Evolutionary conservation across 2,888 invertebrate genomes (phyloP), one percentile per base, ranked within the genome.

Genomic region (Nudaria mundana): DNA sequence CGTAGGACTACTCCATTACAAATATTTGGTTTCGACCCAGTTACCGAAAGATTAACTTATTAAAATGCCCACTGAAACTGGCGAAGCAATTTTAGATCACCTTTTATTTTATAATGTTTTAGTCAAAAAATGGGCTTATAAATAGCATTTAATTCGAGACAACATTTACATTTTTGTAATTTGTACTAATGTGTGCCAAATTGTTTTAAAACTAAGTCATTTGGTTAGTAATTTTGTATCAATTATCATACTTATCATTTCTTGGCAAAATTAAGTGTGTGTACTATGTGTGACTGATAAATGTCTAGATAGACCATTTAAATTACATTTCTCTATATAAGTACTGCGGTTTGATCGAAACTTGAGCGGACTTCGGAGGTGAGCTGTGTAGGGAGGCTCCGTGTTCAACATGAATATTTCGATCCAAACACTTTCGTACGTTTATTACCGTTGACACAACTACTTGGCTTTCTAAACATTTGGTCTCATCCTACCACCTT

Each of bases 171-270:
- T 55, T 40, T 11, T 49, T 40, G 22, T 28, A 40, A 30, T 42
- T 35, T 10, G 47, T 36, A 35, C 44, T 40, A 28, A 45, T 24
- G 14, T 52, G 69, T 68, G 67, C 69, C 69, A 67, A 68, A 63
- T 63, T 51, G 34, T 52, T 54, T 48, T 54, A 35, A 13, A 38
- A 32, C 24, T 15, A 33, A 25, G 30, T 37, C 25, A 34, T 33
- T 37, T 44, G 25, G 24, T 24, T 44, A 38, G 33, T 25, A 28
- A 39, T 40, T 20, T 37, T 48, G 16, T 37, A 30, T 37, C 4
- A 25, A 14, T 13, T 14, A 13, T 26, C 13, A 26, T 13, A 26
- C 12, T 15, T 28, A 28, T 28, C 28, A 39, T 40, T 53, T 40
- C 40, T 32, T 41, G 35, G 32, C 31, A 44, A 37, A 43, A 41